Percentiles rank a stretch among this genome's conserved stretches.
Evolutionary conservation across 1,140 invertebrate species (phyloP).

Genomic region (Hypsibius dujardini): DNA sequence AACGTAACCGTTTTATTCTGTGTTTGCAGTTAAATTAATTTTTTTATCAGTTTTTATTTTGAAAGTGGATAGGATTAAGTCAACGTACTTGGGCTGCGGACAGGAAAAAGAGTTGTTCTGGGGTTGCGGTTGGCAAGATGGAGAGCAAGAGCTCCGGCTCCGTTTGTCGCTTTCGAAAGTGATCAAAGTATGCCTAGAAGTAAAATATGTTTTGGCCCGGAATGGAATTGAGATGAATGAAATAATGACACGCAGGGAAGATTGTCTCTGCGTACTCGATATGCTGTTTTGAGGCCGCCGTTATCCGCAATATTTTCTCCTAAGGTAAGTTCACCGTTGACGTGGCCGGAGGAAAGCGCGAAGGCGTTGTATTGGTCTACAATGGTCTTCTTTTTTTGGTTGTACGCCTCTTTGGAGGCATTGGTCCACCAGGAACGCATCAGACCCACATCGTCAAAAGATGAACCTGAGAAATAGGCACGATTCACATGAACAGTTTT

Average conservation of each 20-base stretch:
- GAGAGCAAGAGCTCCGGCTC: background rate
- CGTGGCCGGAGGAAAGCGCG: conserved; percentile 25
- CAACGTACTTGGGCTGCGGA: conserved; percentile 30
- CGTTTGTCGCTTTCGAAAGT: background rate
- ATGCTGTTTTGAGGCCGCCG: conserved; percentile 46
- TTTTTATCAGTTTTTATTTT: conserved; percentile 3
- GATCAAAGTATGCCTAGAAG: conserved; percentile 5
- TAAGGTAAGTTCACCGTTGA: conserved; percentile 39
- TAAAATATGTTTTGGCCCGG: background rate
- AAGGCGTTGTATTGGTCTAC: conserved; percentile 25
- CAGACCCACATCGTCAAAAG: conserved; percentile 26
- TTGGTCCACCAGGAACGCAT: conserved; percentile 33
- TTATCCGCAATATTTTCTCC: conserved; percentile 53
- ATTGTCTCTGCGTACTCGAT: conserved; percentile 29
- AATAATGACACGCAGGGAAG: background rate
- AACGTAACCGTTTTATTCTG: background rate
- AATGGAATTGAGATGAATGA: background rate
- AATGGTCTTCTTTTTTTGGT: conserved; percentile 24
- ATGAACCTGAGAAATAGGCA: no score
- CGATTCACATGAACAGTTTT: no score
- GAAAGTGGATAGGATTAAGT: background rate
- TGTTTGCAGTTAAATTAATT: conserved; percentile 17
- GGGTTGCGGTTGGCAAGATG: conserved; percentile 21
- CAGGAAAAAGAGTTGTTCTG: conserved; percentile 33
- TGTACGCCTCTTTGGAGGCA: conserved; percentile 24